These are phyloP conservation scores for Hydrolagus affinis DNA, from an alignment of 2,113 vertebrate species.

Conservation along the genomic window DNA sequence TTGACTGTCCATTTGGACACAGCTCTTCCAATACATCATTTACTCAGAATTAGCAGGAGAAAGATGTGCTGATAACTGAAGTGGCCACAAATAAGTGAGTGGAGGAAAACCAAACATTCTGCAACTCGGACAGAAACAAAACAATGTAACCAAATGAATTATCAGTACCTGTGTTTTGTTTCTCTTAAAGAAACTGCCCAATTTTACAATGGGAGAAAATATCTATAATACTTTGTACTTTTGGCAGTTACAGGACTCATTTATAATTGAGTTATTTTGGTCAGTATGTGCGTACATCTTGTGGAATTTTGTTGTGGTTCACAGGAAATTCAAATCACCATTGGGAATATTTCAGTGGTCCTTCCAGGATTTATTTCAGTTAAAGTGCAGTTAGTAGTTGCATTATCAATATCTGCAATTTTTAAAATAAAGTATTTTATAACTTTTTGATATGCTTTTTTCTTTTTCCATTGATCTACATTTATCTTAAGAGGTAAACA, in stretches of 20 bases:
- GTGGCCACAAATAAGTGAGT: not conserved
- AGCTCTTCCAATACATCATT: not conserved
- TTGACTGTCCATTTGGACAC: not conserved
- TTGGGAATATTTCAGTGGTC: not conserved
- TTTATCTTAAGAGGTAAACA: not conserved
- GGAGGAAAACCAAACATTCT: not conserved
- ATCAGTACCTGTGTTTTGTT: not conserved
- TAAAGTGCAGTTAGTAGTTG: slow-evolving; percentile 30
- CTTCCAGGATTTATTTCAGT: not conserved
- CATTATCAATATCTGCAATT: slow-evolving; percentile 44
- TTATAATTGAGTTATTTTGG: not conserved
- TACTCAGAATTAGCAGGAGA: not conserved
- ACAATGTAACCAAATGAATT: not conserved
- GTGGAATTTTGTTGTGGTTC: not conserved
- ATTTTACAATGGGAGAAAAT: not conserved
- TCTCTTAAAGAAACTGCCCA: not conserved
- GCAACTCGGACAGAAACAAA: not conserved
- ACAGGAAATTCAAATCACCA: not conserved
- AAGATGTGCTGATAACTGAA: not conserved
- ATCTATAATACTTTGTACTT: not conserved
- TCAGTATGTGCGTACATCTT: not conserved
- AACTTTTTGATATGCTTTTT: slow-evolving; percentile 43
- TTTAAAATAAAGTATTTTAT: slow-evolving; percentile 63
- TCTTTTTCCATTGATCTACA: not conserved
- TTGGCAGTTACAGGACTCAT: not conserved